Evolutionary conservation across 2,888 invertebrate species (phyloP), one percentile per base, ranked within the genome.

Genomic region (Agrilus biguttatus): DNA sequence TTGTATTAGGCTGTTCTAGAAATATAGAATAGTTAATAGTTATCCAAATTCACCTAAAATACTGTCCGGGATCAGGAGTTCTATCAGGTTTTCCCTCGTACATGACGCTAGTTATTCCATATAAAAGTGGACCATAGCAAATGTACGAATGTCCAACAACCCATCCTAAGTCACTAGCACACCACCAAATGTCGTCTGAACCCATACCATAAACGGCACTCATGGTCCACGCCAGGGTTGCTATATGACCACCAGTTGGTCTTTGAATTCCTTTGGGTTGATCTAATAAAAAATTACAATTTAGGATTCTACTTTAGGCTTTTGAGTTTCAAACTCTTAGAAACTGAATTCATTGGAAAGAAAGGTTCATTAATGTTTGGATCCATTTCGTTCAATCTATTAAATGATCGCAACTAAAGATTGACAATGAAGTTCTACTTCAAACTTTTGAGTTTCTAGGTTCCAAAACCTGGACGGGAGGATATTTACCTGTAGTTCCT

Each of bases 81-180:
- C 92, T 79, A 53, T 93, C 91, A 0, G 93, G 95, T 61, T 95
- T 95, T 3, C 95, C 95, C 65, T 95, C 87, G 57, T 86, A 89
- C 69, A 90, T 76, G 14, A 90, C 72, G 40, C 82, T 83, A 0
- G 91, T 91, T 36, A 80, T 70, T 0, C 91, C 87, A 49, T 81
- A 78, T 1, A 89, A 66, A 5, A 93, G 68, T 0, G 93, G 93
- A 0, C 83, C 93, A 55, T 93, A 95, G 62, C 90, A 89, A 52
- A 92, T 92, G 62, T 91, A 95, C 0, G 91, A 92, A 59, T 91
- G 92, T 0, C 93, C 93, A 1, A 93, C 92, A 1, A 93, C 92
- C 90, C 90, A 90, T 10, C 90, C 90, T 41, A 86, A 72, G 57
- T 85, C 85, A 35, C 92, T 92, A 0, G 89, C 88, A 12, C 84